Base-by-base conservation (phyloP, 2,888 invertebrate species). In the Hemaris fuciformis region DNA sequence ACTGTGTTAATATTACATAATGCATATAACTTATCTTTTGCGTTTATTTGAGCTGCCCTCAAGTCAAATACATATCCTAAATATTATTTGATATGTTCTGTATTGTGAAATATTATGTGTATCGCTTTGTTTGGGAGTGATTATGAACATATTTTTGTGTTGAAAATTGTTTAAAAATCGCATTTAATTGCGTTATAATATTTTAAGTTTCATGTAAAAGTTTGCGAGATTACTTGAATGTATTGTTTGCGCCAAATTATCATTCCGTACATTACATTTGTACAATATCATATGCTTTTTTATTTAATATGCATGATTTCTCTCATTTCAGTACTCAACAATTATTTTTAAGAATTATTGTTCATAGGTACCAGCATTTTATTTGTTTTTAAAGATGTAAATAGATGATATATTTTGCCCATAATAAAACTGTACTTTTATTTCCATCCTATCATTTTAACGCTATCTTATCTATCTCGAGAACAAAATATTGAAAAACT, bases 351-450 rank as follows among this genome's bases (percentile, higher is more conserved):
- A 87, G 85, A 80, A 84, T 81, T 85, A 86, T 86, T 88, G 89
- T 91, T 89, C 85, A 88, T 89, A 88, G 79, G 76, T 79, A 71
- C 83, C 88, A 87, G 86, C 88, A 89, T 89, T 89, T 89, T 87
- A 83, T 82, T 82, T 85, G 85, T 83, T 88, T 82, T 85, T 76
- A 81, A 87, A 84, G 84, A 82, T 92, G 91, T 91, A 91, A 90
- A 91, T 91, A 91, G 84, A 89, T 83, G 80, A 89, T 91, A 91
- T 91, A 92, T 92, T 92, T 92, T 92, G 89, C 89, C 91, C 89
- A 88, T 89, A 90, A 85, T 87, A 87, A 60, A 71, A 64, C 18
- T 64, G 72, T 74, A 74, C 79, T 81, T 83, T 67, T 66, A 70
- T 76, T 53, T 53, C 1, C 13, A 27, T 53, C 10, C 18, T 7